Evolutionary conservation across 2,113 vertebrate genomes (phyloP), one percentile per base, ranked within the genome.

Genomic region (Arothron firmamentum): DNA sequence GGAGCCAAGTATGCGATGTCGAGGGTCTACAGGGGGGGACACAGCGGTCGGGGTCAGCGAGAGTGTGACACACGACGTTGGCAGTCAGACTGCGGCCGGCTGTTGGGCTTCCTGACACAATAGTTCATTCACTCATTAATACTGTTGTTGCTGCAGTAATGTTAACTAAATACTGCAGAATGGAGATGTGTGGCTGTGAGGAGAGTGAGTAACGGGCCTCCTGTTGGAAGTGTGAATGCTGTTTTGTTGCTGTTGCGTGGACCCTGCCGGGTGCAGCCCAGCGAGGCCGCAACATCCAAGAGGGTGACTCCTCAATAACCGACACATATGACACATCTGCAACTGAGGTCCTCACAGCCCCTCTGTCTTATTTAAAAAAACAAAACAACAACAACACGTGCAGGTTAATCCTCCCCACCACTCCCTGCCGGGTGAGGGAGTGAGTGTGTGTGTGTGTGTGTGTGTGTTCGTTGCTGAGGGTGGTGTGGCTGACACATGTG

Each of bases 401-500:
- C 25, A 7, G 1, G 25, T 12, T 38, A 38, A 38, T 11, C 34
- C 34, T 38, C 11, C 34, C 34, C 21, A 42, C 52, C 65, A 14
- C 43, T 48, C 48, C 11, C 56, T 43, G 63, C 38, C 45, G 43
- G 3, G 43, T 5, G 43, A 14, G 43, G 2, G 43, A 14, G 43
- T 6, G 60, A 78, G 67, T 78, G 65, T 64, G 50, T 31, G 59
- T 50, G 65, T 21, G 59, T 55, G 68, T 60, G 65, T 13, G 69
- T 64, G 56, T 18, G 16, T 47, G 21, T 25, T 25, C 68, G 55
- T 59, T 60, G 64, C 21, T 34, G 56, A 43, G 50, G 52, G 65
- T 53, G 17, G 57, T 34, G 51, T 13, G 64, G 56, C 71, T 81
- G 55, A 81, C 90, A 80, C 82, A 92, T 92, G 90, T 92, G 92